A percentile compares a stretch with the other conserved stretches of the same genome.
Conservation (phyloP, 2,888 invertebrate species). For the Yponomeuta sedellus region DNA sequence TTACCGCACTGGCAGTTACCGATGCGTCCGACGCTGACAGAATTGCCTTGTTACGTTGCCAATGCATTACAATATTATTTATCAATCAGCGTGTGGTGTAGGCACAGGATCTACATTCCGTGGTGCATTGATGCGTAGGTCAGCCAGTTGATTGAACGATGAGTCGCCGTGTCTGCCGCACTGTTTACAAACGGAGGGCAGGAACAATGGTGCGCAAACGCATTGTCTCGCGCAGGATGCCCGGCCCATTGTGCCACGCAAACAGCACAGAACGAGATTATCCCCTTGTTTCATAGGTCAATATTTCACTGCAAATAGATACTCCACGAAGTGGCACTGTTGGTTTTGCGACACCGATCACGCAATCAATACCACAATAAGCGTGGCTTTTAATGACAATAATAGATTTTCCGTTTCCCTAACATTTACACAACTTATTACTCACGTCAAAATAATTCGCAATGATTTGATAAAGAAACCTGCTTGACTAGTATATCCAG, state of each 20-base stretch:
- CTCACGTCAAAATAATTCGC: background rate
- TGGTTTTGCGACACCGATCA: background rate
- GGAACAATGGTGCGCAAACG: constrained; percentile 62
- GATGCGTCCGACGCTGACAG: no score
- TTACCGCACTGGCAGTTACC: background rate
- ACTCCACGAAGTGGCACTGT: background rate
- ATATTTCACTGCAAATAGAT: constrained; percentile 5
- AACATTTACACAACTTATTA: background rate
- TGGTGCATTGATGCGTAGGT: background rate
- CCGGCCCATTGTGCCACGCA: constrained; percentile 65
- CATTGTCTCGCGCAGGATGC: constrained; percentile 71
- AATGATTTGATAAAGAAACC: no score
- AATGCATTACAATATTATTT: no score
- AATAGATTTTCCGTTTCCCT: background rate
- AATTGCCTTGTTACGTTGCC: no score
- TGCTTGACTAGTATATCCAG: no score
- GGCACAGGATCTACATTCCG: background rate
- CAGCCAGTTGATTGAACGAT: background rate
- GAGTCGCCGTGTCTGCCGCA: constrained; percentile 16
- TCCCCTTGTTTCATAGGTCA: constrained; percentile 38
- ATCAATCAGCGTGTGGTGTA: background rate
- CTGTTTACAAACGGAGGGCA: constrained; percentile 58
- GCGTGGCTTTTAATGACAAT: background rate
- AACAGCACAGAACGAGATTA: constrained; percentile 73
- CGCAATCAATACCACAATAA: background rate